These are phyloP conservation scores for Melanerpes aurifrons DNA, from an alignment of 2,113 vertebrate genomes.

Conservation along the genomic window DNA sequence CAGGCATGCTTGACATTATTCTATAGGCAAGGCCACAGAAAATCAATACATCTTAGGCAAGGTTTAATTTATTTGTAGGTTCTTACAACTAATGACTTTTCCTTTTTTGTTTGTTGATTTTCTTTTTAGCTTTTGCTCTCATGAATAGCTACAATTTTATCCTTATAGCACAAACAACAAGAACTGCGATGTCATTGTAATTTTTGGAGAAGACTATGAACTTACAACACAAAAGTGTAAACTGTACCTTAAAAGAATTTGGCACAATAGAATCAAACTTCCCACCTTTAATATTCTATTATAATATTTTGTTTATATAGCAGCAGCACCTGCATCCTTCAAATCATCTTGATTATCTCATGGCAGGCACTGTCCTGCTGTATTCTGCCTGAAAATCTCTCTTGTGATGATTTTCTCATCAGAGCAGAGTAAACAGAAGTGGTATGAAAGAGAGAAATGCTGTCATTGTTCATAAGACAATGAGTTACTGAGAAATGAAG, in stretches of 20 bases:
- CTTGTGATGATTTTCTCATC: background rate
- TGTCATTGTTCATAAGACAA: background rate
- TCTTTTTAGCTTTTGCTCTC: slow-evolving; percentile 71
- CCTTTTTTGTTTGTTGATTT: slow-evolving; percentile 75
- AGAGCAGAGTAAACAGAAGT: background rate
- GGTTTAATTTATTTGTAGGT: slow-evolving; percentile 83
- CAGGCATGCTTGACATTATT: slow-evolving; percentile 80
- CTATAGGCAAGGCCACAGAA: slow-evolving; percentile 77
- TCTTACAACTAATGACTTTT: slow-evolving; percentile 80
- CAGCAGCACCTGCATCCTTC: background rate
- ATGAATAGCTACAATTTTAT: slow-evolving; percentile 66
- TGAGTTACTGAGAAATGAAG: background rate
- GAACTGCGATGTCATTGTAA: slow-evolving; percentile 23
- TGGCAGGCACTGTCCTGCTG: background rate
- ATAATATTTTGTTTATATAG: background rate
- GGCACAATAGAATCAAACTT: background rate
- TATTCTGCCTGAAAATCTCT: background rate
- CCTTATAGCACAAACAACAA: slow-evolving; percentile 46
- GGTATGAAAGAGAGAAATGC: background rate
- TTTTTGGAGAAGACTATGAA: slow-evolving; percentile 1
- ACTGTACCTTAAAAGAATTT: background rate
- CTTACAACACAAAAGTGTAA: background rate
- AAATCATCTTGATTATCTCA: background rate
- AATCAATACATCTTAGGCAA: slow-evolving; percentile 83
- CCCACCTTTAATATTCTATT: background rate